A percentile compares a stretch with the other conserved stretches of the same genome.
These are phyloP conservation scores for Euzophera pinguis DNA, from an alignment of 2,888 invertebrate genomes.

Conservation along the genomic window DNA sequence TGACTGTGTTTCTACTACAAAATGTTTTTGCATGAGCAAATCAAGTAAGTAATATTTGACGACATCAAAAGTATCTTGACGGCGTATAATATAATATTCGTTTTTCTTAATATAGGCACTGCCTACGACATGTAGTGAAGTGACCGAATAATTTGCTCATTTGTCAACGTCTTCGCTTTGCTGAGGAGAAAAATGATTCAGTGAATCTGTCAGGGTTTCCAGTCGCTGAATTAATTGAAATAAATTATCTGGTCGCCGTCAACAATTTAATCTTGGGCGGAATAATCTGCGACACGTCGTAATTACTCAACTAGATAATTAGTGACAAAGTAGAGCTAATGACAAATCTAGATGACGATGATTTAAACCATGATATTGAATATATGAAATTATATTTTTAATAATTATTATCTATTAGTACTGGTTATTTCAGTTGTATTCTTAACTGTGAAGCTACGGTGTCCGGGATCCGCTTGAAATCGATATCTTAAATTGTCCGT, in stretches of 20 bases:
- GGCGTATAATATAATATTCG: background rate
- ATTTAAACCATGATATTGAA: too few species aligned
- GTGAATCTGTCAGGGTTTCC: slow-evolving; percentile 65
- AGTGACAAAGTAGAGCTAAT: slow-evolving; percentile 16
- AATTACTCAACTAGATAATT: slow-evolving; percentile 39
- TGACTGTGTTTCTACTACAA: too few species aligned
- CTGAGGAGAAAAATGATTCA: slow-evolving; percentile 72
- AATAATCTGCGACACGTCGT: slow-evolving; percentile 50
- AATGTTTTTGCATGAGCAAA: too few species aligned
- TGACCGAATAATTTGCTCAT: slow-evolving; percentile 70
- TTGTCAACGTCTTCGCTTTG: slow-evolving; percentile 70
- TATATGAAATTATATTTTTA: too few species aligned
- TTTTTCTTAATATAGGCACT: background rate
- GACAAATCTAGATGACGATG: slow-evolving; percentile 3
- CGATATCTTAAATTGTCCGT: too few species aligned
- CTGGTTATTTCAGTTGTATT: too few species aligned
- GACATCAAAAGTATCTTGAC: background rate
- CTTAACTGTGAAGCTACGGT: too few species aligned
- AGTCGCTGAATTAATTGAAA: slow-evolving; percentile 73
- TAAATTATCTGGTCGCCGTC: slow-evolving; percentile 61
- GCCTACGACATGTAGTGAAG: slow-evolving; percentile 43
- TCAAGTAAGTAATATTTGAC: too few species aligned
- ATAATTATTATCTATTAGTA: too few species aligned
- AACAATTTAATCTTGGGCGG: slow-evolving; percentile 52
- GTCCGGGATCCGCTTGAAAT: too few species aligned